A percentile compares a stretch with the other conserved stretches of the same genome.
Conservation (phyloP, 37 sponge, comb jelly and placozoan species). For the Crambe crambe region DNA sequence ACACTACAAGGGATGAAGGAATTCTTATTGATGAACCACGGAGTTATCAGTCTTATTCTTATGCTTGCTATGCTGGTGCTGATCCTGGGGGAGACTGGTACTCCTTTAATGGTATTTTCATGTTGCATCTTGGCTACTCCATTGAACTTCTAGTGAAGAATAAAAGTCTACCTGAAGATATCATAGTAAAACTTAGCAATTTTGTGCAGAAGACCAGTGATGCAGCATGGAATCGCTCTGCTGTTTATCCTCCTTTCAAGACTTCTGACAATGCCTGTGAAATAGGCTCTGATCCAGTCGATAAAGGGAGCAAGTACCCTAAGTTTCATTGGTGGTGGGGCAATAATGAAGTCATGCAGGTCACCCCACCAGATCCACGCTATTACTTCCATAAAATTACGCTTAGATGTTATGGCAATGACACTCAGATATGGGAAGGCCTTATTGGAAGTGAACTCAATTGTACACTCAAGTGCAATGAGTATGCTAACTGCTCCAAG, state of each 20-base stretch:
- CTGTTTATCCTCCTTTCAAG: conserved; percentile 50
- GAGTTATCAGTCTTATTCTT: conserved; percentile 24
- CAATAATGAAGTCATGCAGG: conserved; percentile 7
- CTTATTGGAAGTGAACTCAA: conserved; percentile 11
- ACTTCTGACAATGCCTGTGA: not conserved
- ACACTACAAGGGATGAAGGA: conserved; percentile 46
- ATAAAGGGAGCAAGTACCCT: conserved; percentile 3
- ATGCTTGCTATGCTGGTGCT: not conserved
- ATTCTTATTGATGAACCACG: conserved; percentile 43
- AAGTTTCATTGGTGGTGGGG: conserved; percentile 68
- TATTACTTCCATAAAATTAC: conserved; percentile 12
- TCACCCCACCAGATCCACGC: conserved; percentile 47
- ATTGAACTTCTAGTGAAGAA: conserved; percentile 27
- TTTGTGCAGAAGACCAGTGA: conserved; percentile 33
- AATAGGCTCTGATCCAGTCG: conserved; percentile 1
- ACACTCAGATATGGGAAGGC: conserved; percentile 36
- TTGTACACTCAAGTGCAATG: conserved; percentile 18
- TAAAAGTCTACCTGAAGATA: conserved; percentile 10
- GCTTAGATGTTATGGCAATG: conserved; percentile 14
- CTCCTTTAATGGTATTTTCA: conserved; percentile 61
- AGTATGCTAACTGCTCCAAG: conserved; percentile 22
- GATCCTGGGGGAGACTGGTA: conserved; percentile 68
- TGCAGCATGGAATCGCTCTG: conserved; percentile 49
- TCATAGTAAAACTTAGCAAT: not conserved
- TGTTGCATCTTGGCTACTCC: conserved; percentile 56